Percentiles rank a stretch among this genome's conserved stretches.
Evolutionary conservation across 2,113 vertebrate genomes (phyloP).

Genomic region (Nesogale talazaci): DNA sequence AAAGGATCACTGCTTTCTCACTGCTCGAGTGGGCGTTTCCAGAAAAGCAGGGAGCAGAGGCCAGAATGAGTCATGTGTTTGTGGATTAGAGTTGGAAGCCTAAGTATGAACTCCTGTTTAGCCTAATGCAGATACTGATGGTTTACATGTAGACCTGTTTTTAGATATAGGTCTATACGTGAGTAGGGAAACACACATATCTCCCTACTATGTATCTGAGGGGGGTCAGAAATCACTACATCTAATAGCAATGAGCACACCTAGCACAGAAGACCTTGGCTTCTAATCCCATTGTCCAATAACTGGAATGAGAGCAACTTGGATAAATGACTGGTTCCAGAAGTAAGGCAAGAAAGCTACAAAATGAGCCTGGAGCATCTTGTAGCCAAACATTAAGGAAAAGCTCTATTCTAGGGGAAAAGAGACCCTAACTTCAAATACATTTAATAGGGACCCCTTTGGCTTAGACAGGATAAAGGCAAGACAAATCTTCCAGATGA

Average conservation of each 20-base stretch:
- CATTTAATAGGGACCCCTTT: too few relatives aligned
- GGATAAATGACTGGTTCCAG: constrained; percentile 3
- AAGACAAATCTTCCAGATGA: too few relatives aligned
- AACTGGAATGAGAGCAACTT: not conserved
- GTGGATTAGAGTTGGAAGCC: too few relatives aligned
- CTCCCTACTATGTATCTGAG: constrained; percentile 14
- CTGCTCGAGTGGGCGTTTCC: too few relatives aligned
- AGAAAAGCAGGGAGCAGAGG: too few relatives aligned
- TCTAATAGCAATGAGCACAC: not conserved
- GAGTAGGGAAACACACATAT: not conserved
- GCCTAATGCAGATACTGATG: not conserved
- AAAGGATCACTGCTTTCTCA: too few relatives aligned
- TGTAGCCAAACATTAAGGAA: not conserved
- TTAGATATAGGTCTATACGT: not conserved
- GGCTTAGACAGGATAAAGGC: too few relatives aligned
- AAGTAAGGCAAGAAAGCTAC: not conserved
- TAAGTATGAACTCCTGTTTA: not conserved
- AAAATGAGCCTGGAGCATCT: not conserved
- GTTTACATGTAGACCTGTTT: not conserved
- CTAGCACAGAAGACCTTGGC: not conserved
- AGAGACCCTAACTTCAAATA: too few relatives aligned
- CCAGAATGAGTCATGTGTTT: too few relatives aligned
- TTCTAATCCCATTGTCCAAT: not conserved
- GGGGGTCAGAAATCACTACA: not conserved
- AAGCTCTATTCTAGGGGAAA: not conserved